These are phyloP conservation scores for Bombus soroeensis DNA, from an alignment of 1,140 invertebrate species.

Conservation along the genomic window DNA sequence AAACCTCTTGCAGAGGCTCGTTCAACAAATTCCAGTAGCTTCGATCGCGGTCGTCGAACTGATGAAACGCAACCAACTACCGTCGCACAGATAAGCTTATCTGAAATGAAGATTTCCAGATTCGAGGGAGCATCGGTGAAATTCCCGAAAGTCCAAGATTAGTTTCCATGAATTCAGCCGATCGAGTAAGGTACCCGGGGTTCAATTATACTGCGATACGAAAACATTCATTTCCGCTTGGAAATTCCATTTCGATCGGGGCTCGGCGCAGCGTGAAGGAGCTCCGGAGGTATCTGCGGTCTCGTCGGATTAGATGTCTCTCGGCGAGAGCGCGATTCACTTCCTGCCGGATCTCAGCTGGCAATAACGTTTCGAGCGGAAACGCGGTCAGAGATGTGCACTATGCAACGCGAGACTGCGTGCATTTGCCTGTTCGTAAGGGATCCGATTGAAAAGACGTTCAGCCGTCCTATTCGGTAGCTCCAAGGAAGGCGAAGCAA, in stretches of 20 bases:
- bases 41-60: neutral
- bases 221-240: conserved; percentile 21
- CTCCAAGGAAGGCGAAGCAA: conserved; percentile 30
- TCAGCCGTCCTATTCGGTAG: no score
- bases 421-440: conserved; percentile 20
- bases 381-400: no score
- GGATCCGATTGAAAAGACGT: conserved; percentile 27
- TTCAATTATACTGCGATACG: conserved; percentile 6
- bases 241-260: conserved; percentile 20
- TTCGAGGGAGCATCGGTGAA: neutral
- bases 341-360: conserved; percentile 49
- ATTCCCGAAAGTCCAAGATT: neutral
- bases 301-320: conserved; percentile 52
- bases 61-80: neutral
- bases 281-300: neutral
- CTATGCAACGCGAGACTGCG: conserved; percentile 47
- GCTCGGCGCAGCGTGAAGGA: no score
- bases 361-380: conserved; percentile 37
- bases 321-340: neutral
- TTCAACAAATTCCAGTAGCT: neutral
- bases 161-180: neutral
- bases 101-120: conserved; percentile 17
- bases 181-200: neutral
- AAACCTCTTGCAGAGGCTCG: no score
- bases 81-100: neutral